Evolutionary conservation across 1,140 invertebrate genomes (phyloP), one percentile per base, ranked within the genome.

Genomic region (Homalodisca vitripennis): DNA sequence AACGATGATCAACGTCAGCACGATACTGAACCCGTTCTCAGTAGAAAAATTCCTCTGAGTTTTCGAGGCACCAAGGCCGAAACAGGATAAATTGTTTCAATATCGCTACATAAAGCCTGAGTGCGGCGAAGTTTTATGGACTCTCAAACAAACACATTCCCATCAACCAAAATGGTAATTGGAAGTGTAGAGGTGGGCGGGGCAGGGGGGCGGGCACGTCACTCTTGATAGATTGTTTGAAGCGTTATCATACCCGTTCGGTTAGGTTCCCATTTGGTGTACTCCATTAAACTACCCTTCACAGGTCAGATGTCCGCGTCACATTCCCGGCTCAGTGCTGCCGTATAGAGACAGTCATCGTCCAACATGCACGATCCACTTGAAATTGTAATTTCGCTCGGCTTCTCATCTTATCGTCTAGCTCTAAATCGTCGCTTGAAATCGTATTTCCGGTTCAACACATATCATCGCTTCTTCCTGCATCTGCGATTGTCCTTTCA

Each of bases 151-250:
- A 66, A 66, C 63, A 46, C 27, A 66, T 66, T 66, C 63, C 63
- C 63, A 66, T 66, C 63, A 66, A 66, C 63, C 31, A 66, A 66
- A 66, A 66, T 66, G 63, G 34, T 66, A 47, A 66, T 66, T 66
- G 63, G 63, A 66, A 66, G 63, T 66, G 63, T 66, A 66, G 63
- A 2, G n/a, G 41, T 41, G 63, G 63, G 63, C 29, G 62, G 29
- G 62, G 62, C 62, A 3, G 1, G 6, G 41, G 34, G 63, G 63
- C 63, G 63, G 17, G 32, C 63, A 41, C 34, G 63, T 66, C 63
- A 66, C 2, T 20, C 30, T 64, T 64, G 62, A 64, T 64, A 46
- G 62, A 64, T 64, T 64, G 62, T 46, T 66, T 46, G 24, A 41
- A 41, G 62, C 63, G 63, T 66, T 66, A 66, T 66, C 63, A 60